Evolutionary conservation across 2,797 vertebrate genomes (phyloP), one percentile per base, ranked within the genome.

Genomic region (Sus cebifrons): DNA sequence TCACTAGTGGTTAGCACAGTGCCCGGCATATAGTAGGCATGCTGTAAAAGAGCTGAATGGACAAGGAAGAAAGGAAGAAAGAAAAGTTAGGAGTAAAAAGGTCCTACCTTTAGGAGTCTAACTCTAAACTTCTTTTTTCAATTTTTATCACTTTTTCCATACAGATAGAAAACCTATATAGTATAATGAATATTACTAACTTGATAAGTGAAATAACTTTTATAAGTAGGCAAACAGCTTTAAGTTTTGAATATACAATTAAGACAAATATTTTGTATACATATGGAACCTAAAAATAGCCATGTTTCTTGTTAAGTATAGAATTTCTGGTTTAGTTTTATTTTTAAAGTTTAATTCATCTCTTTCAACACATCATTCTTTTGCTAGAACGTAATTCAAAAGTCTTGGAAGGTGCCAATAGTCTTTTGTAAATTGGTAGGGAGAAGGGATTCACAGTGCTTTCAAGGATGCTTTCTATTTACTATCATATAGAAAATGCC

Each of bases 181-280:
- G 77, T 58, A 29, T 27, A 85, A 16, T 75, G n/a, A 94, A 25
- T 18, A 83, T 73, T 78, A 20, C 75, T 95, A 93, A 79, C 32
- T 68, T 95, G 52, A 81, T 82, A 91, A 92, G 14, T 84, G 20
- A 93, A 89, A 79, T 89, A 17, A 86, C 29, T 81, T 86, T 84
- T 20, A 77, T n/a, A 88, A 90, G 84, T 58, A 85, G 25, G 36
- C 44, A 13, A 88, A 21, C 9, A 64, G 18, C 65, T 78, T 90
- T 86, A 88, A 83, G 27, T 67, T 94, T 91, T 78, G 52, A 71
- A 32, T 86, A 60, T 62, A 74, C 49, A 71, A 5, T 78, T 91
- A 92, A 86, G 16, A 27, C 2, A 96, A 94, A 92, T 90, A 86
- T 64, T 56, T 17, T 60, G 1, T 77, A 13, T 90, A 65, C 23